Conservation (phyloP, 2,113 vertebrate species). For the Catharus bicknelli region DNA sequence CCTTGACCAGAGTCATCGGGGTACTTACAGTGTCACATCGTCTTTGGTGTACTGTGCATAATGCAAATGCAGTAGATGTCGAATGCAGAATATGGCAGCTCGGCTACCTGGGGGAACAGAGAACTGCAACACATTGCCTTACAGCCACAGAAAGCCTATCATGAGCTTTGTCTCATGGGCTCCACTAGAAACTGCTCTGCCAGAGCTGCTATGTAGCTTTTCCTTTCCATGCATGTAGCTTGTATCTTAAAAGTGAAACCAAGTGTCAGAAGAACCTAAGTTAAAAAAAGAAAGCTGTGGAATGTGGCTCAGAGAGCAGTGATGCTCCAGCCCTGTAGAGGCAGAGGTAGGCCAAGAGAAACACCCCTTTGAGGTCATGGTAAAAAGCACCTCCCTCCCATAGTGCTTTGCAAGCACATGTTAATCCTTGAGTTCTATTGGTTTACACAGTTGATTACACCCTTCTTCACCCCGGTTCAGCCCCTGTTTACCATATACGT, state of each 20-base stretch:
- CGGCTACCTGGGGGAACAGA: background rate
- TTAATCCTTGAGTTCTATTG: too few relatives aligned
- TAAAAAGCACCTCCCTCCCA: too few relatives aligned
- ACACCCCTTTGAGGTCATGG: too few relatives aligned
- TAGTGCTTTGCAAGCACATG: too few relatives aligned
- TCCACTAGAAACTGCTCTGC: rapidly evolving
- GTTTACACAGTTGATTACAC: too few relatives aligned
- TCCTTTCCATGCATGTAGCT: background rate
- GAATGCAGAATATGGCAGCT: background rate
- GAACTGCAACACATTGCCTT: background rate
- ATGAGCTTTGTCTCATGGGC: background rate
- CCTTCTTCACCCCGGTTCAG: too few relatives aligned
- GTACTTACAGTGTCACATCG: background rate
- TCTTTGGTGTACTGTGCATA: background rate
- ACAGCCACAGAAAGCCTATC: background rate
- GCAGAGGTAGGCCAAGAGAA: too few relatives aligned
- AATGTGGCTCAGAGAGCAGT: too few relatives aligned
- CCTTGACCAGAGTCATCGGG: background rate
- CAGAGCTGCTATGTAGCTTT: background rate
- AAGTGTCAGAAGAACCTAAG: background rate
- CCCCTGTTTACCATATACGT: too few relatives aligned
- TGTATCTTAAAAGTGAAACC: background rate
- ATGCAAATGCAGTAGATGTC: background rate
- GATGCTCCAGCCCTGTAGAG: too few relatives aligned
- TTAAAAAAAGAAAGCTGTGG: background rate